Percentiles rank a stretch among this genome's conserved stretches.
Evolutionary conservation across 1,140 invertebrate genomes (phyloP).

Genomic region (Drosophila arawakana): DNA sequence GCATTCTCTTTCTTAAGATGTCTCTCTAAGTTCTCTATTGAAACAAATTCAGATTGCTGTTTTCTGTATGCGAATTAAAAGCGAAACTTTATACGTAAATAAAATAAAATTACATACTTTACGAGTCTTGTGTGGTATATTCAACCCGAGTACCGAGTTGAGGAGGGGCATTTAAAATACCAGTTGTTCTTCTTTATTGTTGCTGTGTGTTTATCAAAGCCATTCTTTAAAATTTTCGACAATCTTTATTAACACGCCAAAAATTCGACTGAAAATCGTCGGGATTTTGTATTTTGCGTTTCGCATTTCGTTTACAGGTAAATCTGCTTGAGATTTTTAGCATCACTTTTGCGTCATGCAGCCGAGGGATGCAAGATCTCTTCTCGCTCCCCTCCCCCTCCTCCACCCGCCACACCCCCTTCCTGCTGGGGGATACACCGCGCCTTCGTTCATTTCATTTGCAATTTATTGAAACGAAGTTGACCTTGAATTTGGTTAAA

Average conservation of each 20-base stretch:
- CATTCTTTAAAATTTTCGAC: constrained; percentile 74
- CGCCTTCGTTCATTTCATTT: constrained; percentile 66
- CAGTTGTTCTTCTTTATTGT: constrained; percentile 55
- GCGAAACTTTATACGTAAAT: constrained; percentile 42
- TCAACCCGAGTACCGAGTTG: constrained; percentile 6
- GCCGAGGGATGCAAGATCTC: constrained; percentile 23
- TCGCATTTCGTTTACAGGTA: constrained; percentile 64
- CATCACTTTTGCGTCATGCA: constrained; percentile 75
- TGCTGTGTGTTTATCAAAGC: constrained; percentile 58
- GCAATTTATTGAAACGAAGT: constrained; percentile 81
- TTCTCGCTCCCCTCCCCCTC: constrained; percentile 19
- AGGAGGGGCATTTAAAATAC: constrained; percentile 51
- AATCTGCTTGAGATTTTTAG: constrained; percentile 53
- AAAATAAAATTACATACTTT: constrained; percentile 67
- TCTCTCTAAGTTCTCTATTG: not conserved
- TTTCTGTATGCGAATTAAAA: constrained; percentile 4
- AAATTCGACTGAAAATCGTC: constrained; percentile 61
- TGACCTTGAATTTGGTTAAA: constrained; percentile 82
- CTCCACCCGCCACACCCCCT: not conserved
- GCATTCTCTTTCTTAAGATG: not conserved
- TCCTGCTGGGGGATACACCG: not conserved
- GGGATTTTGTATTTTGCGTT: not conserved
- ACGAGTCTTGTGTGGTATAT: constrained; percentile 40
- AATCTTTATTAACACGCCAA: constrained; percentile 69
- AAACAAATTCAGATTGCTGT: not conserved